Evolutionary conservation across 1,140 invertebrate genomes (phyloP).

Genomic region (Schlechtendalia chinensis): DNA sequence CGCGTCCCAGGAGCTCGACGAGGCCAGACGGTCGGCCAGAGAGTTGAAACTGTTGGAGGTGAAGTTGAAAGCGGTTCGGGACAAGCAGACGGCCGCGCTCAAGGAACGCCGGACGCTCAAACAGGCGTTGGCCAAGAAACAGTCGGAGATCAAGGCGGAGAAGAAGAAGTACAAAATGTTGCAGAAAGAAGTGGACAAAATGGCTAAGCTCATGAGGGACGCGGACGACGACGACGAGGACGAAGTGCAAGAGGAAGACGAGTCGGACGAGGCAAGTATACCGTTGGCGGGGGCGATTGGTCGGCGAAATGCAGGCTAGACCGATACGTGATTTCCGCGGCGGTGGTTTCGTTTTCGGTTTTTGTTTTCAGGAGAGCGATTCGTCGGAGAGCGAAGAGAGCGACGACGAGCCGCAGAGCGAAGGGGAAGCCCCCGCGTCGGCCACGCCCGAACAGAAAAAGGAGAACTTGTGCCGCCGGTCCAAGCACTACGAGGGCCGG

Average conservation of each 20-base stretch:
- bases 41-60: slow-evolving; percentile 73
- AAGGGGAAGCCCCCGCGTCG: slow-evolving; percentile 65
- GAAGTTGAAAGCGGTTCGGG: slow-evolving; percentile 74
- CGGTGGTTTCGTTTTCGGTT: too few species aligned
- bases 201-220: slow-evolving; percentile 80
- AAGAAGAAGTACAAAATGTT: slow-evolving; percentile 59
- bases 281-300: background rate
- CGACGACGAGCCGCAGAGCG: slow-evolving; percentile 60
- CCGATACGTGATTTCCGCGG: background rate
- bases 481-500: slow-evolving; percentile 73
- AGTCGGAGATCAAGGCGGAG: slow-evolving; percentile 65
- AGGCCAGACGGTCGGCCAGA: slow-evolving; percentile 57
- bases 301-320: too few species aligned
- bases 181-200: slow-evolving; percentile 84
- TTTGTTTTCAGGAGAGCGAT: slow-evolving; percentile 58
- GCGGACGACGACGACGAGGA: slow-evolving; percentile 69
- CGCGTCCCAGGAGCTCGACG: slow-evolving; percentile 50
- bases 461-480: slow-evolving; percentile 61
- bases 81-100: slow-evolving; percentile 73
- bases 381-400: slow-evolving; percentile 63
- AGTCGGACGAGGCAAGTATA: slow-evolving; percentile 61
- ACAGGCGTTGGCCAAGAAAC: slow-evolving; percentile 76
- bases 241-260: slow-evolving; percentile 64
- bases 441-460: slow-evolving; percentile 66
- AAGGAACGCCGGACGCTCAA: slow-evolving; percentile 76